Percentiles rank a stretch among this genome's conserved stretches.
phyloP scores from a whole-genome alignment of 2,888 invertebrate species.

The Synergus gifuensis region DNA sequence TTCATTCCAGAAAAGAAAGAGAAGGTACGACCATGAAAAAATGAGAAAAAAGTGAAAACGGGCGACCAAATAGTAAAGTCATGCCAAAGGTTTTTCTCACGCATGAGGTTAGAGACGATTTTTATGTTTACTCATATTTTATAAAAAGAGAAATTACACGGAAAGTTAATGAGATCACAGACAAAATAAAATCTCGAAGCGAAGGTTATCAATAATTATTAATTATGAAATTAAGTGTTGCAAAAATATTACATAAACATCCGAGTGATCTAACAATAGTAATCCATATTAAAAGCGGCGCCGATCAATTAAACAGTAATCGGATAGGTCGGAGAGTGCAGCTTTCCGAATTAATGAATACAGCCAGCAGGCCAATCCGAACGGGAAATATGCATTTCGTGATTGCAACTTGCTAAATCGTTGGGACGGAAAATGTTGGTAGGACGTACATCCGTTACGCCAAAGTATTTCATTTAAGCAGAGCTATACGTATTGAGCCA shows the following conservation, averaged over 20 bases:
- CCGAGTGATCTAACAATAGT: constrained; percentile 9
- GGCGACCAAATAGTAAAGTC: constrained; percentile 42
- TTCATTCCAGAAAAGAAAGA: constrained; percentile 51
- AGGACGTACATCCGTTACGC: background rate
- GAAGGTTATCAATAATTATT: background rate
- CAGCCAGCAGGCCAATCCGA: constrained; percentile 39
- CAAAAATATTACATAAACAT: background rate
- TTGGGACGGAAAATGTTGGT: constrained; percentile 57
- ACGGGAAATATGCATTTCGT: constrained; percentile 49
- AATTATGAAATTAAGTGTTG: background rate
- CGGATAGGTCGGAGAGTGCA: constrained; percentile 51
- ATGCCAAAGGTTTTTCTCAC: constrained; percentile 39
- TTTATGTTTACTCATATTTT: background rate
- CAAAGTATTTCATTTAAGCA: background rate
- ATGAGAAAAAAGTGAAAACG: constrained; percentile 46
- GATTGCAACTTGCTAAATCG: constrained; percentile 61
- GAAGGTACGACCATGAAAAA: constrained; percentile 45
- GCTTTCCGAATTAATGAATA: constrained; percentile 65
- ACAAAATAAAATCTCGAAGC: too few relatives aligned
- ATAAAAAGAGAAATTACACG: background rate
- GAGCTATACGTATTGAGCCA: background rate
- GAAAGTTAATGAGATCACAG: constrained; percentile 63
- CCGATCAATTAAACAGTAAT: constrained; percentile 57
- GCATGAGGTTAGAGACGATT: background rate
- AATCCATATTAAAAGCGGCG: constrained; percentile 33